Evolutionary conservation across 2,113 vertebrate genomes (phyloP).

Genomic region (Tursiops truncatus): DNA sequence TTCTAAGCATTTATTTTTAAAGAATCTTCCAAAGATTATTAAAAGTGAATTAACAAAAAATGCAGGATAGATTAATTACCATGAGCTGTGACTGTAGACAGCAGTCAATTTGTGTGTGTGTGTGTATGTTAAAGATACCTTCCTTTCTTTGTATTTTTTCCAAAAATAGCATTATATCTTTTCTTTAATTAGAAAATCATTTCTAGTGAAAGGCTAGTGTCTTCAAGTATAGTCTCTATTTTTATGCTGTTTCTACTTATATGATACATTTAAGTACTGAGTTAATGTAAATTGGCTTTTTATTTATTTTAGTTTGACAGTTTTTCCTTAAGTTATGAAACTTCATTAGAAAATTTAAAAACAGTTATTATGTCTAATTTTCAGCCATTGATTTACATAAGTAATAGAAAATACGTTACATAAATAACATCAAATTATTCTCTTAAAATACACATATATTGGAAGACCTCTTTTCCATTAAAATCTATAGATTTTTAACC

Average conservation of each 20-base stretch:
- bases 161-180: neutral
- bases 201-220: neutral
- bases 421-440: neutral
- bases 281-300: constrained; percentile 15
- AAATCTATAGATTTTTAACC: neutral
- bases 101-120: neutral
- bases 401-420: neutral
- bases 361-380: neutral
- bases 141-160: neutral
- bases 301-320: constrained; percentile 19
- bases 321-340: constrained; percentile 36
- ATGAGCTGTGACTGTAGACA: neutral
- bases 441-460: neutral
- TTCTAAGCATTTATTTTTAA: neutral
- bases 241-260: neutral
- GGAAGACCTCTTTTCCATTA: neutral
- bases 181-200: neutral
- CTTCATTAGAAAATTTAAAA: neutral
- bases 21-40: neutral
- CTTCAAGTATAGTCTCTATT: neutral
- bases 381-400: neutral
- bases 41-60: neutral
- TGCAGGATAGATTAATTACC: neutral
- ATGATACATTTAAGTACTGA: neutral
- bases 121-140: neutral